phyloP scores from a whole-genome alignment of 1,140 invertebrate genomes.

The Calephelis virginiensis region DNA sequence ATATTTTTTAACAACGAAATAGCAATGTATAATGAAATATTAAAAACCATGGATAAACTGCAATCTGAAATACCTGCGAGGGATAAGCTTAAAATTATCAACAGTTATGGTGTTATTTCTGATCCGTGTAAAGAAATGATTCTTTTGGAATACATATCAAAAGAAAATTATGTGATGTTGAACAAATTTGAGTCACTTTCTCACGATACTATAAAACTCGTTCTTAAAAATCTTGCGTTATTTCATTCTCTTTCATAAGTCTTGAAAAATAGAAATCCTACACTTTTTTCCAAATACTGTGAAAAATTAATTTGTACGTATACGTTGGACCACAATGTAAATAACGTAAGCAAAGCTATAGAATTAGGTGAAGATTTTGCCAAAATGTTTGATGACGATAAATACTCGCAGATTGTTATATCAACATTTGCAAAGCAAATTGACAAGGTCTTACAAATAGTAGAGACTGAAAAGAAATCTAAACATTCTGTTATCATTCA shows the following conservation, averaged over 20 bases:
- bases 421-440: neutral
- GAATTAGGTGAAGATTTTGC: neutral
- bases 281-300: slow-evolving; percentile 43
- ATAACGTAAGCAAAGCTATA: neutral
- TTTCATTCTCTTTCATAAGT: slow-evolving; percentile 6
- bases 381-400: neutral
- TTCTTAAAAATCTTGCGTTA: slow-evolving; percentile 8
- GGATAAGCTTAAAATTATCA: neutral
- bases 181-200: slow-evolving; percentile 65
- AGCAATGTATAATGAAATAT: slow-evolving; percentile 16
- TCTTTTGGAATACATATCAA: slow-evolving; percentile 76
- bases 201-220: slow-evolving; percentile 45
- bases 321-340: neutral
- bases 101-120: neutral
- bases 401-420: slow-evolving; percentile 1
- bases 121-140: slow-evolving; percentile 1
- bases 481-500: slow-evolving; percentile 1
- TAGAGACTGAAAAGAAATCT: neutral
- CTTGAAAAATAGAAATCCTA: neutral
- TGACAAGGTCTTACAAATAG: neutral
- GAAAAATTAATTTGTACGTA: neutral
- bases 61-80: neutral
- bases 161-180: slow-evolving; percentile 62
- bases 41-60: slow-evolving; percentile 30
- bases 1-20: slow-evolving; percentile 6